Base-by-base conservation (phyloP, 2,113 vertebrate species). In the Tachysurus fulvidraco region DNA sequence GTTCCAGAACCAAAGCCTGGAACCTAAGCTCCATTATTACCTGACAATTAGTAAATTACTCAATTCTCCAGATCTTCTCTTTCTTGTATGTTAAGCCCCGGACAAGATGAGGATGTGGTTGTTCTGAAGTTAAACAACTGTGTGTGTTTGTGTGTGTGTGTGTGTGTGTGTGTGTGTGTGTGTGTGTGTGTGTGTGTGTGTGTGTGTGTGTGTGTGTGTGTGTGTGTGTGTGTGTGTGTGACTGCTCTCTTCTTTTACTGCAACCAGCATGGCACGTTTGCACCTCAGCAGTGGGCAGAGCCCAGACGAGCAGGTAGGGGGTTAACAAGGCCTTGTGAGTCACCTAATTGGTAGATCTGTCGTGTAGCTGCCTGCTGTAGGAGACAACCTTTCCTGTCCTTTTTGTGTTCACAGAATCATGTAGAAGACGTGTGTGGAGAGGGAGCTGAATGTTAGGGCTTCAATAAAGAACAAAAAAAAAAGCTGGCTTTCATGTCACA, bases 321-420 rank as follows among this genome's bases (percentile, higher is more conserved):
- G 81, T 82, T 85, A 88, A 88, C 87, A 82, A 88, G 78, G 50
- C 83, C 71, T 78, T 85, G 87, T 85, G 78, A 85, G 74, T 81
- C 69, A 67, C 71, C 84, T 88, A 86, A 88, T 88, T 88, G 88
- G 84, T 85, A 78, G 87, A 85, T 85, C 87, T 86, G 88, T 59
- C 80, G 60, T 87, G 80, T 83, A 87, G 81, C 73, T 87, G 69
- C 59, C 81, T 87, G 81, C 71, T 83, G 17, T 80, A 73, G 54
- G 16, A 81, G 85, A 57, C 65, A 86, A 86, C 65, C 78, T 81
- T 73, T 73, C 65, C 79, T 86, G 86, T 87, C 30, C 71, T 87
- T 46, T 77, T 87, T 36, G 81, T 83, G 81, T 83, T 83, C 86
- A 36, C 84, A 55, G 71, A 77, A 54, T 83, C 81, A 57, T 83